These are phyloP conservation scores for Epistrophe eligans DNA, from an alignment of 2,888 invertebrate genomes.

Conservation along the genomic window DNA sequence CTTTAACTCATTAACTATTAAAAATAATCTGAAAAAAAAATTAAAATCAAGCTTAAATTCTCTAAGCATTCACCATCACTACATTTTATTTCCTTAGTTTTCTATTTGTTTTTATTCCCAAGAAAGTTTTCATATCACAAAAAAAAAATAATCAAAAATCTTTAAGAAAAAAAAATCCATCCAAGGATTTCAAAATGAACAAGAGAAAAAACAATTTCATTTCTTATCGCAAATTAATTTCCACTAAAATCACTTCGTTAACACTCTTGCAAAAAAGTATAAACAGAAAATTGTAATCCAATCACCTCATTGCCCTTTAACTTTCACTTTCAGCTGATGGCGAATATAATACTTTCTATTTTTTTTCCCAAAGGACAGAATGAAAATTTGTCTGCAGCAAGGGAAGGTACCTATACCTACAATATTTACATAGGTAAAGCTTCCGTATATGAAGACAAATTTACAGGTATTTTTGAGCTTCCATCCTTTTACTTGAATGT, in stretches of 20 bases:
- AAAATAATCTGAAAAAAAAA: too few species aligned
- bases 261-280: background rate
- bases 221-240: background rate
- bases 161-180: background rate
- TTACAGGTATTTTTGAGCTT: background rate
- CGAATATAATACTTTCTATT: background rate
- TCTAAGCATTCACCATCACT: too few species aligned
- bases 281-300: constrained; percentile 10
- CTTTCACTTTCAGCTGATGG: too few species aligned
- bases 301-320: background rate
- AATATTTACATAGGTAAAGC: background rate
- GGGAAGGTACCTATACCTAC: too few species aligned
- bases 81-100: too few species aligned
- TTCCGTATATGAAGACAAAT: background rate
- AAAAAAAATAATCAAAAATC: background rate
- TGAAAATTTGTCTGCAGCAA: constrained; percentile 2
- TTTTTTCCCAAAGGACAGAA: background rate
- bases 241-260: constrained; percentile 6
- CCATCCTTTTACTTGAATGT: background rate
- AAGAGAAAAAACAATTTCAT: background rate
- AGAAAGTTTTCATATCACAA: too few species aligned
- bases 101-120: too few species aligned
- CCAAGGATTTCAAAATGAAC: background rate
- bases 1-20: too few species aligned
- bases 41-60: too few species aligned